Percentiles rank a stretch among this genome's conserved stretches.
These are phyloP conservation scores for Cinclus cinclus DNA, from an alignment of 2,113 vertebrate species.

Conservation along the genomic window DNA sequence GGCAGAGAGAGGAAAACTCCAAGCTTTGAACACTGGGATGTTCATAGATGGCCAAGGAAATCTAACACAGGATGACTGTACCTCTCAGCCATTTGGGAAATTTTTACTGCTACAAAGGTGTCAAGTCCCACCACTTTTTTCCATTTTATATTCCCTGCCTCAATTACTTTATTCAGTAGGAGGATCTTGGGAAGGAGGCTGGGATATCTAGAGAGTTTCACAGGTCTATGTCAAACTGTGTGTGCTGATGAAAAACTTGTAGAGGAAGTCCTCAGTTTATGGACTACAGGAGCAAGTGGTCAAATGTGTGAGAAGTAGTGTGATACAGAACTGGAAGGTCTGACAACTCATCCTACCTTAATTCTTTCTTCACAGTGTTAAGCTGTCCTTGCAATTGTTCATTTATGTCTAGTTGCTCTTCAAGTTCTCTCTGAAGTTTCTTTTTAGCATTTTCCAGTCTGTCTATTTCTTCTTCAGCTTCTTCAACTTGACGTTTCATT, in stretches of 20 bases:
- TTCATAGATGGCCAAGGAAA: neutral
- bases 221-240: neutral
- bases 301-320: neutral
- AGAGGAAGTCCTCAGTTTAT: neutral
- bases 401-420: constrained; percentile 90
- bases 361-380: constrained; percentile 81
- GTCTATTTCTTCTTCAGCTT: constrained; percentile 96
- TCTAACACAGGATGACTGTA: neutral
- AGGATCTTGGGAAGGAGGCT: neutral
- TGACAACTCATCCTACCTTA: constrained; percentile 77
- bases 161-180: neutral
- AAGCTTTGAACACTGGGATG: neutral
- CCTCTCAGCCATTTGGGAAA: neutral
- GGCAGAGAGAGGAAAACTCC: neutral
- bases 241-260: neutral
- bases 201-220: neutral
- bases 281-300: neutral
- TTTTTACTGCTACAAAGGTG: neutral
- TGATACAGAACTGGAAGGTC: neutral
- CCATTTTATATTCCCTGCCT: neutral
- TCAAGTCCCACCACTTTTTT: neutral
- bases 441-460: constrained; percentile 90
- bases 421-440: constrained; percentile 94
- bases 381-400: constrained; percentile 93
- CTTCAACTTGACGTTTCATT: constrained; percentile 94